Base-by-base conservation (phyloP, 2,113 vertebrate genomes). In the Leiothrix lutea region DNA sequence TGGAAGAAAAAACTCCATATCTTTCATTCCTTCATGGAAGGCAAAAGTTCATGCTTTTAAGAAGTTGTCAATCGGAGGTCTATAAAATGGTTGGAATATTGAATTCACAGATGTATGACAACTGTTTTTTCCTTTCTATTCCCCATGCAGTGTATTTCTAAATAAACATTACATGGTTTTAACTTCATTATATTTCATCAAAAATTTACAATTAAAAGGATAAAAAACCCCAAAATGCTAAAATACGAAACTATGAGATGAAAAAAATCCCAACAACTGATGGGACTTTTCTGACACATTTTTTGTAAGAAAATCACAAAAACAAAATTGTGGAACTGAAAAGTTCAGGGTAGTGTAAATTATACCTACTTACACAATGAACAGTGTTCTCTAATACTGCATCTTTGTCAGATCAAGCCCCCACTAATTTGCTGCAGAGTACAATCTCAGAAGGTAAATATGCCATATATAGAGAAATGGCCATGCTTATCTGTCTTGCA, bases 221-320 rank as follows among this genome's bases (percentile, higher is more conserved):
- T 35, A 17, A 44, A 65, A 47, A 56, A 25, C 1, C 0, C 1
- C 7, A 21, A 88, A 70, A 66, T 19, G 2, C 5, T 58, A 71
- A 80, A 61, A n/a, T 57, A 71, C 5, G 45, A 48, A 80, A 71
- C 25, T 11, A 12, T 31, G 1, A 0, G 5, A 51, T n/a, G 3
- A 62, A 80, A 89, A 69, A 69, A 57, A 56, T 5, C 8, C 3
- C 29, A 45, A 61, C 6, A 74, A 74, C 6, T 14, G 5, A 29
- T 61, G 4, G 16, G 28, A 40, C 24, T 71, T 54, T 31, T 31
- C 28, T 60, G 23, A 65, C 2, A 20, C 6, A 5, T 24, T 74
- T 74, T 22, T 80, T 18, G 9, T 36, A 45, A 61, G 12, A 88
- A 67, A 56, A 12, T 31, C 36, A n/a, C 11, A 28, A 33, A 29